Conservation (phyloP, 2,797 vertebrate genomes). For the Valencia hispanica region DNA sequence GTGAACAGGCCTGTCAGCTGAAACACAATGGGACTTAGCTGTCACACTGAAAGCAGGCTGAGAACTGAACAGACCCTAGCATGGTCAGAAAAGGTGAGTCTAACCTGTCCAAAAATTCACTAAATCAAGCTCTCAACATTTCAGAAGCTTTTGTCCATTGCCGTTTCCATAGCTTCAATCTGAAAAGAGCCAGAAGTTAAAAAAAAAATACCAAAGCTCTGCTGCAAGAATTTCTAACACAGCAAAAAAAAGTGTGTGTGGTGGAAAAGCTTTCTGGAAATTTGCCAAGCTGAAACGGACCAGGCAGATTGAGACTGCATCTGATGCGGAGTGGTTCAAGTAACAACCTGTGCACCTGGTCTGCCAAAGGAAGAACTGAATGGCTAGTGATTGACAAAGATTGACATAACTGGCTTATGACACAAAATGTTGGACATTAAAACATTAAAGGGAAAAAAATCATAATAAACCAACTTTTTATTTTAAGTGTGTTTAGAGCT, state of each 20-base stretch:
- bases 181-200: constrained; percentile 46
- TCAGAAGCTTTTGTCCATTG: constrained; percentile 54
- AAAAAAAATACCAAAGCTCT: constrained; percentile 57
- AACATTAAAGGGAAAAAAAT: neutral
- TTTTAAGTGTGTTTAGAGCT: neutral
- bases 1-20: constrained; percentile 53
- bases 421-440: too few species aligned
- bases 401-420: constrained; percentile 50
- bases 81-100: constrained; percentile 61
- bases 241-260: constrained; percentile 38
- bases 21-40: constrained; percentile 50
- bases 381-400: constrained; percentile 47
- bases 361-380: constrained; percentile 45
- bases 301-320: constrained; percentile 49
- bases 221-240: constrained; percentile 57
- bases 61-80: constrained; percentile 33
- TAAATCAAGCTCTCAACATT: neutral
- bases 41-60: constrained; percentile 52
- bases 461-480: neutral
- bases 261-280: constrained; percentile 52
- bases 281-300: constrained; percentile 58
- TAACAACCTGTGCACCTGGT: constrained; percentile 60
- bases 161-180: constrained; percentile 32
- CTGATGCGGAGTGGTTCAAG: constrained; percentile 51
- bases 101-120: constrained; percentile 56